These are phyloP conservation scores for Babyrousa celebensis DNA, from an alignment of 2,797 vertebrate species.

Conservation along the genomic window DNA sequence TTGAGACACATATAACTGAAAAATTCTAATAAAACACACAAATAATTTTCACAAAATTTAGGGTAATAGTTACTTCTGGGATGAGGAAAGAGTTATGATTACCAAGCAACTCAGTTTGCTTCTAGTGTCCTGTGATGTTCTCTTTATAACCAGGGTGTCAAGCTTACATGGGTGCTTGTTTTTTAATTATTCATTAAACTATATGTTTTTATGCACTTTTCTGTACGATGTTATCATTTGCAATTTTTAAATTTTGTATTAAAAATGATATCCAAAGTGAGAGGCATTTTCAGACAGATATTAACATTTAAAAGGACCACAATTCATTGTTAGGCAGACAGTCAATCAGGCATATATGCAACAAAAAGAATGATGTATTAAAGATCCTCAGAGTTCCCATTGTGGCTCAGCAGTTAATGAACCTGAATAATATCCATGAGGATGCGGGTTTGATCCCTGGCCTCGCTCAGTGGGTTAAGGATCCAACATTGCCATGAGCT, in stretches of 20 bases:
- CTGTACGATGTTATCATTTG: neutral
- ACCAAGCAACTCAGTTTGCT: neutral
- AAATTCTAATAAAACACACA: constrained; percentile 25
- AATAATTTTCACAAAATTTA: neutral
- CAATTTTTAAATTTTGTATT: neutral
- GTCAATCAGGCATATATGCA: neutral
- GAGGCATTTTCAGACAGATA: neutral
- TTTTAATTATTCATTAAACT: neutral
- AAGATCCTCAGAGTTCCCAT: too few species aligned
- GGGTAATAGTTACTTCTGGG: neutral
- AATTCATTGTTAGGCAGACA: neutral
- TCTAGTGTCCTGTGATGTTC: neutral
- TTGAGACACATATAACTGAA: neutral
- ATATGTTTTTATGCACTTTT: neutral
- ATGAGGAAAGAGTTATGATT: neutral
- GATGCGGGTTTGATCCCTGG: too few species aligned
- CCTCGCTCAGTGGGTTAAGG: too few species aligned
- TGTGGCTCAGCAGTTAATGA: too few species aligned
- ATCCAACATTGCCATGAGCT: too few species aligned
- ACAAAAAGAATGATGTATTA: neutral
- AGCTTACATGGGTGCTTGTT: neutral
- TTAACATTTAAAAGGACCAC: neutral
- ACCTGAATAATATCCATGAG: too few species aligned
- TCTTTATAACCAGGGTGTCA: neutral
- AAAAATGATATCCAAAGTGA: neutral